Evolutionary conservation across 2,888 invertebrate genomes (phyloP).

Genomic region (Diploptera punctata): DNA sequence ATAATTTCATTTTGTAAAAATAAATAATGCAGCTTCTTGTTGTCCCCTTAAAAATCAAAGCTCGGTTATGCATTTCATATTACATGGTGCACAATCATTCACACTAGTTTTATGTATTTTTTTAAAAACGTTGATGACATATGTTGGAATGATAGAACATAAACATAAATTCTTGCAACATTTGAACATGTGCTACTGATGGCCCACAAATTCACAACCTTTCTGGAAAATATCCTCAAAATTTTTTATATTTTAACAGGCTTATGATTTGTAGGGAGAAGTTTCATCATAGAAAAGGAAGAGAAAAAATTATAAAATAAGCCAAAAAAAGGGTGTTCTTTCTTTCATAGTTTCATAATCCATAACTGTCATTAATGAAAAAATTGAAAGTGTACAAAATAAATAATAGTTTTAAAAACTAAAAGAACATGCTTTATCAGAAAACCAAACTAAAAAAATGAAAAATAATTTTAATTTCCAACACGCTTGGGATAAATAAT

Average conservation of each 20-base stretch:
- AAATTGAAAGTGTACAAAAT: too few species aligned
- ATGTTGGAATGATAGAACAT: conserved; percentile 36
- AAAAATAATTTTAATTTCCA: too few species aligned
- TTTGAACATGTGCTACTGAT: conserved; percentile 7
- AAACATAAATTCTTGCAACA: conserved; percentile 15
- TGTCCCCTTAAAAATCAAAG: neutral
- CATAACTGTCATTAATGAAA: too few species aligned
- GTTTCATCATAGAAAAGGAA: too few species aligned
- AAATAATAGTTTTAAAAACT: too few species aligned
- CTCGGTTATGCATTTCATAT: neutral
- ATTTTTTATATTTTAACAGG: conserved; percentile 13
- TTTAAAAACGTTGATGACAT: conserved; percentile 32
- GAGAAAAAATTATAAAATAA: too few species aligned
- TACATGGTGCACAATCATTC: conserved; percentile 38
- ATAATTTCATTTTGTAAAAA: neutral
- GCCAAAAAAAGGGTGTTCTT: too few species aligned
- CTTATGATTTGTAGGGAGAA: too few species aligned
- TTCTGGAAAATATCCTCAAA: conserved; percentile 28
- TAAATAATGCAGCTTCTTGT: neutral
- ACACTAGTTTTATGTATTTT: conserved; percentile 27
- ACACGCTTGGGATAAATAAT: too few species aligned
- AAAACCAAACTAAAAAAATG: too few species aligned
- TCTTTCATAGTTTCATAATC: too few species aligned
- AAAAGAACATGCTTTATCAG: too few species aligned
- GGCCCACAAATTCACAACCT: conserved; percentile 35